A percentile compares a stretch with the other conserved stretches of the same genome.
These are phyloP conservation scores for Nanorana parkeri DNA, from an alignment of 2,113 vertebrate genomes.

Conservation along the genomic window DNA sequence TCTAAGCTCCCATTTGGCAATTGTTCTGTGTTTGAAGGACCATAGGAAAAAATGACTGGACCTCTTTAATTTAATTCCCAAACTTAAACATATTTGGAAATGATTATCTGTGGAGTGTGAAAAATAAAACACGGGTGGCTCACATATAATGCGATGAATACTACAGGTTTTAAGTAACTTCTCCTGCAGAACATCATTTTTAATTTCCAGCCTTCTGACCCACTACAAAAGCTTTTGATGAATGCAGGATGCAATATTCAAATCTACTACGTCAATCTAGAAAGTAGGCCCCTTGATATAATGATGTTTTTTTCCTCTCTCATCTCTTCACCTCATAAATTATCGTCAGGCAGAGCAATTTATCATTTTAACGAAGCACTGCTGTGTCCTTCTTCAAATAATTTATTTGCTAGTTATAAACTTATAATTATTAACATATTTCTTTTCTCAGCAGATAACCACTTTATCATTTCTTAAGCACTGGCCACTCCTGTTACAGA, in stretches of 20 bases:
- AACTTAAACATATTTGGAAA: too few relatives aligned
- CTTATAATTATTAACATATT: slow-evolving; percentile 58
- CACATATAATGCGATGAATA: background rate
- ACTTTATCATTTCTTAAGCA: slow-evolving; percentile 47
- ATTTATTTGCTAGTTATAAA: slow-evolving; percentile 59
- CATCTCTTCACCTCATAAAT: slow-evolving; percentile 59
- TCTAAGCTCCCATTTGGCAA: too few relatives aligned
- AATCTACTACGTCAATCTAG: slow-evolving; percentile 39
- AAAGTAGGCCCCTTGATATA: slow-evolving; percentile 56
- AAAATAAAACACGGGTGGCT: too few relatives aligned
- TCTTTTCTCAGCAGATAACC: slow-evolving; percentile 48
- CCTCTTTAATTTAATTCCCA: too few relatives aligned
- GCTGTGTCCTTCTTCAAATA: slow-evolving; percentile 55
- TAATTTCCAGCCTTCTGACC: background rate
- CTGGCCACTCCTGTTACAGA: slow-evolving; percentile 38
- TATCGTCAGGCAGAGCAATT: slow-evolving; percentile 54
- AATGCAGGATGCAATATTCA: slow-evolving; percentile 53
- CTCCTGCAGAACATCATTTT: slow-evolving; percentile 18
- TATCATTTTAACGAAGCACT: slow-evolving; percentile 57
- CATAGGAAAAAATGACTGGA: too few relatives aligned
- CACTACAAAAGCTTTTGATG: slow-evolving; percentile 29
- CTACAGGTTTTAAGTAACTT: background rate
- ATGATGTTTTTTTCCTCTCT: slow-evolving; percentile 52
- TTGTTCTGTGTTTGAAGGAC: too few relatives aligned
- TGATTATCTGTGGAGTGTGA: too few relatives aligned